phyloP scores from a whole-genome alignment of 2,888 invertebrate genomes.

The Scaptomyza tumidula region DNA sequence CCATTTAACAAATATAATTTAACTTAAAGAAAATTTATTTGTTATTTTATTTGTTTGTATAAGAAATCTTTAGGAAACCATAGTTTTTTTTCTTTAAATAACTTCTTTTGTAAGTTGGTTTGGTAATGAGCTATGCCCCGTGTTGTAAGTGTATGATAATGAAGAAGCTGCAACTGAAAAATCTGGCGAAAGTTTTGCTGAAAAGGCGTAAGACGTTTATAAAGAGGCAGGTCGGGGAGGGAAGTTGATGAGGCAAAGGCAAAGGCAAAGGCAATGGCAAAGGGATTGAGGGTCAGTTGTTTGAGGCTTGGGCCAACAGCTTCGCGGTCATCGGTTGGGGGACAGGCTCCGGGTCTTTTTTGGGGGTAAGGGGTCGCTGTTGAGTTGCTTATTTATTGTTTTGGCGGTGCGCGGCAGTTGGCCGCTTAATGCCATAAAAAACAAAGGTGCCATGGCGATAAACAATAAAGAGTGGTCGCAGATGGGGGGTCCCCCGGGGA shows the following conservation, averaged over 20 bases:
- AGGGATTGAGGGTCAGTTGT: conserved; percentile 22
- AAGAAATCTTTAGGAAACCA: no score
- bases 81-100: no score
- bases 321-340: not conserved
- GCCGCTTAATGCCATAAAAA: conserved; percentile 76
- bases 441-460: conserved; percentile 75
- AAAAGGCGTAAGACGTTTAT: conserved; percentile 70
- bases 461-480: conserved; percentile 59
- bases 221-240: not conserved
- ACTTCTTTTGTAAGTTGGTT: not conserved
- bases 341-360: not conserved
- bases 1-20: no score
- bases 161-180: conserved; percentile 65
- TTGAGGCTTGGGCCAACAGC: conserved; percentile 14
- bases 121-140: conserved; percentile 1
- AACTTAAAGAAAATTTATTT: no score
- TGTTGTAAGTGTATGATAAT: conserved; percentile 48
- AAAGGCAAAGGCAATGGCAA: not conserved
- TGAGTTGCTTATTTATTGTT: conserved; percentile 73
- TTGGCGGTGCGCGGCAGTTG: conserved; percentile 73
- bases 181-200: conserved; percentile 65
- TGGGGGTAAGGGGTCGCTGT: conserved; percentile 27
- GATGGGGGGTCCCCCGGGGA: conserved; percentile 8
- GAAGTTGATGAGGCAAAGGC: not conserved
- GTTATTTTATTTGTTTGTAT: no score